Evolutionary conservation across 2,113 vertebrate species (phyloP), one percentile per base, ranked within the genome.

Genomic region (Hyperopisus bebe): DNA sequence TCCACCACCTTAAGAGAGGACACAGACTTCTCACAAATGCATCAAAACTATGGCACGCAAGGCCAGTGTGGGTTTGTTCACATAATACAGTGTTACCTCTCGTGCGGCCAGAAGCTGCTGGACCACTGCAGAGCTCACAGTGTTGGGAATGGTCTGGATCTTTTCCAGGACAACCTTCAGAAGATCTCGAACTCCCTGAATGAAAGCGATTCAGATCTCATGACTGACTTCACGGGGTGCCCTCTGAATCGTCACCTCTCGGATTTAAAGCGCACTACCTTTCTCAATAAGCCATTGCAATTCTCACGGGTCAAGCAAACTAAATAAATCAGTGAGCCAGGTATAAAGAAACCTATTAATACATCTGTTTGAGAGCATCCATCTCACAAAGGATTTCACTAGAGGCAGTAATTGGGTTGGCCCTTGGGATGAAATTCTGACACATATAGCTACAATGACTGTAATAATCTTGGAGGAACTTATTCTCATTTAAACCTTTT

Each of bases 41-140:
- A 17, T 11, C 39, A 86, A 3, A 48, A 50, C 21, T 1, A 88
- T 24, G 58, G 42, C 24, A 84, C 27, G 51, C 39, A 1, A 17
- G 47, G 48, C 46, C 42, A n/a, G 44, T 2, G 21, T n/a, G 47
- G n/a, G n/a, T 50, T 50, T 21, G 9, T 27, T 47, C 24, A 50
- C n/a, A 42, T 19, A 6, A 3, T 89, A 7, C 19, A 4, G 39
- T 1, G 24, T 95, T 55, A 99, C 98, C 96, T 99, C 97, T 97
- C 96, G 96, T 27, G 98, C 98, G 91, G 97, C 97, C 89, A 99
- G 94, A 92, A 99, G 97, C 90, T 99, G 98, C 89, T 98, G 98
- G 27, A 99, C 97, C 90, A 99, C 98, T 89, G 98, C 98, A 87
- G 98, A 99, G 94, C 98, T 99, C 91, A 99, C 98, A 21, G 97